These are phyloP conservation scores for Sebastes taczanowskii DNA, from an alignment of 2,797 vertebrate species.

Conservation along the genomic window DNA sequence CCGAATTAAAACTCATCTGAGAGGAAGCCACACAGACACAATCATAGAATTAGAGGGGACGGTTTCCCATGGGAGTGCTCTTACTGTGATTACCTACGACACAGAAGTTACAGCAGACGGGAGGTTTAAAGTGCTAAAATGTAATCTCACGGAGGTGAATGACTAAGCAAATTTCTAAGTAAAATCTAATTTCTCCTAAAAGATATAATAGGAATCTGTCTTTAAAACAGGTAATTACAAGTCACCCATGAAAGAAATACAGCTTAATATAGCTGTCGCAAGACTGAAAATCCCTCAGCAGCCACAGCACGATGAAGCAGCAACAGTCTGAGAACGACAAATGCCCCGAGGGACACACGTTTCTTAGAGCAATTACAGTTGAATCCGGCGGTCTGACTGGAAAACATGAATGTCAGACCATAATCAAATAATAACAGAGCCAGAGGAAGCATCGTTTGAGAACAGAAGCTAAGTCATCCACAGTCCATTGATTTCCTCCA, in stretches of 20 bases:
- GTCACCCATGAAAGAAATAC: slow-evolving; percentile 13
- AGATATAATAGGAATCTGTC: slow-evolving; percentile 3
- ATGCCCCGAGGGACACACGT: slow-evolving; percentile 24
- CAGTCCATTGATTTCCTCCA: slow-evolving; percentile 26
- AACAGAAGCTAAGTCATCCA: slow-evolving; percentile 41
- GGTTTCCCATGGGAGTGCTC: slow-evolving; percentile 45
- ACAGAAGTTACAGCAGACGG: neutral
- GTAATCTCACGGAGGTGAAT: slow-evolving; percentile 7
- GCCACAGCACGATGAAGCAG: slow-evolving; percentile 27
- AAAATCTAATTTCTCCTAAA: slow-evolving; percentile 22
- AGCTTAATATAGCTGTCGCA: slow-evolving; percentile 2
- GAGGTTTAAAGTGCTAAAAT: neutral
- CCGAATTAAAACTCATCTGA: slow-evolving; percentile 61
- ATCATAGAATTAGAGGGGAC: slow-evolving; percentile 50
- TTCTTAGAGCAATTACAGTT: slow-evolving; percentile 45
- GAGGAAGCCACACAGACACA: slow-evolving; percentile 59
- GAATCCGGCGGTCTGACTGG: slow-evolving; percentile 25
- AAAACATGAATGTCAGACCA: slow-evolving; percentile 41
- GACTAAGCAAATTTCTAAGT: slow-evolving; percentile 6
- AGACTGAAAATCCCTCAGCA: slow-evolving; percentile 18
- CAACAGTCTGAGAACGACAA: slow-evolving; percentile 44
- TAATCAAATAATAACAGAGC: slow-evolving; percentile 41
- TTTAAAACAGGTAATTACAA: slow-evolving; percentile 24
- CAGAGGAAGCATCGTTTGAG: slow-evolving; percentile 18
- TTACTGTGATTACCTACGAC: slow-evolving; percentile 59